Base-by-base conservation (phyloP, 2,888 invertebrate species). In the Operophtera brumata region DNA sequence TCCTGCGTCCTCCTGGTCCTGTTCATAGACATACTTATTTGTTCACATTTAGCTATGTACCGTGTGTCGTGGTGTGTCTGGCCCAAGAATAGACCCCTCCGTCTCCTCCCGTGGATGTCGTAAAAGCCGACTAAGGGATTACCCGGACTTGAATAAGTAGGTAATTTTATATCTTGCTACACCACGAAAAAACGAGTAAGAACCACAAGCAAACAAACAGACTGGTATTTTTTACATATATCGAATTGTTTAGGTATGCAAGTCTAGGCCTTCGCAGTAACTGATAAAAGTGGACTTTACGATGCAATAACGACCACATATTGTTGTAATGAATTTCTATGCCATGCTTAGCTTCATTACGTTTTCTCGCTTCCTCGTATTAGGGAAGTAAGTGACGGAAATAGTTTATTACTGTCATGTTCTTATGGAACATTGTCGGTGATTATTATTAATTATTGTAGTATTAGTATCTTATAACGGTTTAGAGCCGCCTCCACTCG, bases 221-320 rank as follows among this genome's bases (percentile, higher is more conserved):
- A 3, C n/a, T n/a, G n/a, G n/a, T n/a, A n/a, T 30, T 30, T 6
- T 30, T n/a, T 26, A 20, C 6, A 36, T 9, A 35, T 41, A 37
- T 12, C 13, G 1, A 2, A 12, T 12, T 39, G 13, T 48, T 43
- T 50, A 47, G 6, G 41, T 56, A 62, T 59, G 59, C 52, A 51
- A 47, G 51, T 49, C 54, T 57, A 57, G 46, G 54, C 46, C 41
- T 54, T 77, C 70, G 70, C 73, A 71, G 40, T 56, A 82, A 78
- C 78, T 70, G 66, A 69, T 78, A 80, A 82, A 83, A 86, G 78
- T 83, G 71, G 82, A 82, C 64, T 87, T 87, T 88, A 88, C 82
- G 81, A 66, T 71, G 81, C 70, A 80, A 85, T 86, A 86, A 85
- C 66, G 78, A 68, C 69, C 68, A 74, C 67, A 77, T 80, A 80